Evolutionary conservation across 2,797 vertebrate species (phyloP).

Genomic region (Tokudaia muenninki): DNA sequence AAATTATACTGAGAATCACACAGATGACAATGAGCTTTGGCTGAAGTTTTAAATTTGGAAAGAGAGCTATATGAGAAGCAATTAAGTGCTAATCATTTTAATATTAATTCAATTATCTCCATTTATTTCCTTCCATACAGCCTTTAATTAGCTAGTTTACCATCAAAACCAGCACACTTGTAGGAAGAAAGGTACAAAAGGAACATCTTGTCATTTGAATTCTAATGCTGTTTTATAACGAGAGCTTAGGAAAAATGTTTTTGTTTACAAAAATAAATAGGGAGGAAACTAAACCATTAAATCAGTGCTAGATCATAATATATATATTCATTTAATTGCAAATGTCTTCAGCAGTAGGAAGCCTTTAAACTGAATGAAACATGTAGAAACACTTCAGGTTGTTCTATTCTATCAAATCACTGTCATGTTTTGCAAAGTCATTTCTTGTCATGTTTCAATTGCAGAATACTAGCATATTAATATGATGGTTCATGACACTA

Average conservation of each 20-base stretch:
- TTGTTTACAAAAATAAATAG: conserved; percentile 59
- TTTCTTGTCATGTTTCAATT: conserved; percentile 32
- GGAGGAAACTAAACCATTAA: background rate
- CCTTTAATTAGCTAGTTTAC: conserved; percentile 77
- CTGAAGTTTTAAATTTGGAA: conserved; percentile 67
- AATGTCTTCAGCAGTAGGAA: conserved; percentile 48
- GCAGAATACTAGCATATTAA: conserved; percentile 3
- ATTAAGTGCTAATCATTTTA: conserved; percentile 79
- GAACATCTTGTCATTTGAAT: conserved; percentile 63
- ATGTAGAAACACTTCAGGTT: background rate
- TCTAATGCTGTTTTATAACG: conserved; percentile 74
- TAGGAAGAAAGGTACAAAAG: conserved; percentile 61
- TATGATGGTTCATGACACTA: conserved; percentile 15
- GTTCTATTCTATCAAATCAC: conserved; percentile 5
- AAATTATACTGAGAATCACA: conserved; percentile 70
- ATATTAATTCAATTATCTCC: conserved; percentile 70
- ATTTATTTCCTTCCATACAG: conserved; percentile 71
- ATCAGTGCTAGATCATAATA: background rate
- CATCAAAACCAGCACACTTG: conserved; percentile 68
- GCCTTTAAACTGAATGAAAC: conserved; percentile 35
- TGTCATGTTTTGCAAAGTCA: conserved; percentile 48
- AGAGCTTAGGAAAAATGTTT: conserved; percentile 58
- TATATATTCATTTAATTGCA: conserved; percentile 37
- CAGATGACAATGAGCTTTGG: conserved; percentile 66
- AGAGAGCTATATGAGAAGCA: conserved; percentile 66